phyloP scores from a whole-genome alignment of 2,113 vertebrate species.

The Falcunculus frontatus region DNA sequence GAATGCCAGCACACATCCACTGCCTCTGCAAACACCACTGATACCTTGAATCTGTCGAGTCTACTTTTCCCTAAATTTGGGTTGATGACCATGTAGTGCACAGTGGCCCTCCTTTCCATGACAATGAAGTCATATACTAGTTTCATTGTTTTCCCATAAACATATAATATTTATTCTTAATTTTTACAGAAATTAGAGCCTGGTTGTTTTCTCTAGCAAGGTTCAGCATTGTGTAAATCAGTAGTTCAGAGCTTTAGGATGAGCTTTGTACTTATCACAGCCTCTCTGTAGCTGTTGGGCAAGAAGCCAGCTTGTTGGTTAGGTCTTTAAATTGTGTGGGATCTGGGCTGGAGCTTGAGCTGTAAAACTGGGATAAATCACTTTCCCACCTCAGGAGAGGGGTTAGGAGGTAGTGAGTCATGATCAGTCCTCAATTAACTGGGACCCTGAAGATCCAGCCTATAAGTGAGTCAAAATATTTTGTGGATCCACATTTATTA shows the following conservation, averaged over 20 bases:
- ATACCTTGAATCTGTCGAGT: not conserved
- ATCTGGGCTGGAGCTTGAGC: not conserved
- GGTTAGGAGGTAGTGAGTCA: not conserved
- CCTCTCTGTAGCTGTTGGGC: not conserved
- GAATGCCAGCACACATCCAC: not conserved
- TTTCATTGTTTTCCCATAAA: not conserved
- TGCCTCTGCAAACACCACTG: not conserved
- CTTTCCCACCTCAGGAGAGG: not conserved
- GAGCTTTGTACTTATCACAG: not conserved
- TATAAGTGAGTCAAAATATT: not conserved
- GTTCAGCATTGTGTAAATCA: not conserved
- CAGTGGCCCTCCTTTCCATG: not conserved
- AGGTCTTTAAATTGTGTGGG: not conserved
- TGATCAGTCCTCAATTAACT: not conserved
- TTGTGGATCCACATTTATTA: not conserved
- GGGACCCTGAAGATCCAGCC: not conserved
- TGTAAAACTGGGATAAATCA: not conserved
- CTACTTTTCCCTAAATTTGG: not conserved
- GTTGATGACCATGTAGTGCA: not conserved
- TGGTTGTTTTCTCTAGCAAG: not conserved
- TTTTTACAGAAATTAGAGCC: not conserved
- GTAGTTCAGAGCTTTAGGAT: not conserved
- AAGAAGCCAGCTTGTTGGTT: not conserved
- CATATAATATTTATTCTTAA: not conserved
- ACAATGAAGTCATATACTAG: not conserved